These are phyloP conservation scores for Pachyrhynchus sulphureomaculatus DNA, from an alignment of 1,140 invertebrate species.

Conservation along the genomic window DNA sequence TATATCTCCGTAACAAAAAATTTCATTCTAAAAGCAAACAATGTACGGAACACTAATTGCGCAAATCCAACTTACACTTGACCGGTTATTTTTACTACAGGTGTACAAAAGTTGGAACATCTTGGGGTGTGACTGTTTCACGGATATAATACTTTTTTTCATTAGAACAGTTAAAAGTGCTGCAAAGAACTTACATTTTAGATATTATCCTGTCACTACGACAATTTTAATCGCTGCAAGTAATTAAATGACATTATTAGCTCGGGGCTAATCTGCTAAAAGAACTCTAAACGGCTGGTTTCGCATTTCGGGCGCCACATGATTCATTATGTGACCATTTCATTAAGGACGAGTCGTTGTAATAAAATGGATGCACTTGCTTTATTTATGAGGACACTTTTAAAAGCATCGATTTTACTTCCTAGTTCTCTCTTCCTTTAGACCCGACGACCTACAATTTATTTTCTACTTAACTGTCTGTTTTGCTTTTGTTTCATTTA, in stretches of 20 bases:
- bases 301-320: conserved; percentile 5
- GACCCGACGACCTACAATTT: background rate
- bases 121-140: too few relatives aligned
- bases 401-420: background rate
- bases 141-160: too few relatives aligned
- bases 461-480: background rate
- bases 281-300: background rate
- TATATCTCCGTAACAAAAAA: too few relatives aligned
- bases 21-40: too few relatives aligned
- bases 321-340: conserved; percentile 7
- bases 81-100: too few relatives aligned
- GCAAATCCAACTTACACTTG: too few relatives aligned
- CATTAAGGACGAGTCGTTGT: background rate
- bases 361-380: conserved; percentile 9
- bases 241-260: conserved; percentile 1
- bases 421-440: background rate
- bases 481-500: too few relatives aligned
- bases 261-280: background rate
- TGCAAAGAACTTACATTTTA: background rate
- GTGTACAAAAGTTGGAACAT: too few relatives aligned
- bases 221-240: too few relatives aligned
- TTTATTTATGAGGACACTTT: conserved; percentile 9
- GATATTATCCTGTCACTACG: too few relatives aligned
- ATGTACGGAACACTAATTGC: too few relatives aligned
- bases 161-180: too few relatives aligned